A percentile compares a stretch with the other conserved stretches of the same genome.
Conservation (phyloP, 2,113 vertebrate genomes). For the Pomatostomus ruficeps region DNA sequence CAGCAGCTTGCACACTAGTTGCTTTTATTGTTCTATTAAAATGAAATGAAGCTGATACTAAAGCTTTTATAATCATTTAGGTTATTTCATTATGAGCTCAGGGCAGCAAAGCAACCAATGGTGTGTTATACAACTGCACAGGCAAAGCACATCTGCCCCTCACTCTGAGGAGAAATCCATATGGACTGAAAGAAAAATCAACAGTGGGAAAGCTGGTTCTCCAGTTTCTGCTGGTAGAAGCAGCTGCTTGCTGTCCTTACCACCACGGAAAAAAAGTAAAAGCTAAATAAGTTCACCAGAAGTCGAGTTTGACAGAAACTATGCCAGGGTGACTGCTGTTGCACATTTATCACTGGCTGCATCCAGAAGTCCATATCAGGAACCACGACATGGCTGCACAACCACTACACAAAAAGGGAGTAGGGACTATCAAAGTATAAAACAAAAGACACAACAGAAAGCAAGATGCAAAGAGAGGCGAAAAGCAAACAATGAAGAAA, state of each 20-base stretch:
- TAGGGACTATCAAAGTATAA: neutral
- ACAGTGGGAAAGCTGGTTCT: neutral
- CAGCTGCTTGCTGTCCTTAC: neutral
- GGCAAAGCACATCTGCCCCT: neutral
- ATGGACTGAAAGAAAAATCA: neutral
- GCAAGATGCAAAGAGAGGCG: neutral
- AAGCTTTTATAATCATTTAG: conserved; percentile 44
- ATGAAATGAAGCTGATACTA: conserved; percentile 35
- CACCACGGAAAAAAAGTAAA: neutral
- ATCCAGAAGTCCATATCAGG: neutral
- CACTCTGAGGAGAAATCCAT: neutral
- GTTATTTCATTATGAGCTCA: conserved; percentile 2
- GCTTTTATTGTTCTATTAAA: conserved; percentile 49
- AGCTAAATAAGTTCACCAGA: neutral
- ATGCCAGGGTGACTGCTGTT: neutral
- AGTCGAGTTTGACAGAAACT: neutral
- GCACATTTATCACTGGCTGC: neutral
- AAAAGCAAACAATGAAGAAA: neutral
- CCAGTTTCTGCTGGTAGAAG: neutral
- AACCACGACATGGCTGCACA: neutral
- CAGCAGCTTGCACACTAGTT: neutral
- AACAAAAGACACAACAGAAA: neutral
- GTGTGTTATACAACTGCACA: neutral
- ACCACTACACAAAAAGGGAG: neutral
- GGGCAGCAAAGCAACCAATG: neutral